A percentile compares a stretch with the other conserved stretches of the same genome.
Conservation (phyloP, 1,140 invertebrate genomes). For the Metopolophium dirhodum region DNA sequence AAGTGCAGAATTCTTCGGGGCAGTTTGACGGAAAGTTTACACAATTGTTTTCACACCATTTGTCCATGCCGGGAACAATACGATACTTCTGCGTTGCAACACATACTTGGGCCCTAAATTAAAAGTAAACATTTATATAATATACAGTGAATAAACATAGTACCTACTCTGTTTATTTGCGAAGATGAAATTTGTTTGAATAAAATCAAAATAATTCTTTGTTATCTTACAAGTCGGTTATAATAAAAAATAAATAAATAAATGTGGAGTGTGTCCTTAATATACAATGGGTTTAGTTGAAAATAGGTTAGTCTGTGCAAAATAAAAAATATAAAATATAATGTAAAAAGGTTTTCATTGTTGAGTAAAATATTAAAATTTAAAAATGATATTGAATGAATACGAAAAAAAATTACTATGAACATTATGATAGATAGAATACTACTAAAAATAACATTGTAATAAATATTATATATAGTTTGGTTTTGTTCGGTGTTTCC, state of each 20-base stretch:
- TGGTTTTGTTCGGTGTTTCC: not conserved
- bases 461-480: not conserved
- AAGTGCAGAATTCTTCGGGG: constrained; percentile 74
- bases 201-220: constrained; percentile 8
- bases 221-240: not conserved
- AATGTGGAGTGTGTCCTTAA: not conserved
- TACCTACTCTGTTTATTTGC: not conserved
- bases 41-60: constrained; percentile 85
- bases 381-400: not conserved
- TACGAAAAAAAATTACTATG: not conserved
- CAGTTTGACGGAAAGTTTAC: constrained; percentile 85
- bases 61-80: constrained; percentile 74
- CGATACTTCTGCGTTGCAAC: constrained; percentile 70
- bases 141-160: not conserved
- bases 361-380: not conserved
- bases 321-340: not conserved
- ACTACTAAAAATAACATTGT: not conserved
- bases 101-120: constrained; percentile 76
- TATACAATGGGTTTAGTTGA: not conserved
- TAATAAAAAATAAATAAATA: not conserved
- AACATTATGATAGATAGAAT: not conserved
- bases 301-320: not conserved
- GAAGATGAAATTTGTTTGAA: not conserved
- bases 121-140: constrained; percentile 35
- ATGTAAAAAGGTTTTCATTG: not conserved